Conservation (phyloP, 2,113 vertebrate species). For the Mormyrus lacerda region DNA sequence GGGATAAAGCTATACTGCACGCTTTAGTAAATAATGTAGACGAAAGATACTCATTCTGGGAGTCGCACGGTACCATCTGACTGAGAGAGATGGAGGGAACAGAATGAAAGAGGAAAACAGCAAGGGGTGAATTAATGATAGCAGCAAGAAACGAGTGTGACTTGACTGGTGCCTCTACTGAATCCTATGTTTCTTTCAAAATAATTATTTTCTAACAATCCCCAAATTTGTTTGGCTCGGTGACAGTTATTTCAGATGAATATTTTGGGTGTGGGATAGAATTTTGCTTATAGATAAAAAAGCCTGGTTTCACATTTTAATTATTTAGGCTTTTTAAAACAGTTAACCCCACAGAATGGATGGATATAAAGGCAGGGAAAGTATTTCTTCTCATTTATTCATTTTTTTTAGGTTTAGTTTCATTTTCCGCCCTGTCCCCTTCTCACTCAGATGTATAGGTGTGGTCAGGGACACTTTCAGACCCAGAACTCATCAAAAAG, state of each 20-base stretch:
- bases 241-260: slow-evolving; percentile 30
- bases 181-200: slow-evolving; percentile 53
- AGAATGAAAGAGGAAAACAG: slow-evolving; percentile 41
- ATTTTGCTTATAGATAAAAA: slow-evolving; percentile 38
- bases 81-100: slow-evolving; percentile 41
- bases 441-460: not conserved
- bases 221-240: slow-evolving; percentile 31
- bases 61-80: slow-evolving; percentile 58
- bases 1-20: slow-evolving; percentile 50
- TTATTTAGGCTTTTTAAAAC: slow-evolving; percentile 29
- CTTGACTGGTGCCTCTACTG: slow-evolving; percentile 52
- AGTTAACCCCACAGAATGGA: not conserved
- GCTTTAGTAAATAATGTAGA: slow-evolving; percentile 55
- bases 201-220: slow-evolving; percentile 46
- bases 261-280: slow-evolving; percentile 27
- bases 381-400: slow-evolving; percentile 13
- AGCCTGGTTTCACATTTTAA: slow-evolving; percentile 30
- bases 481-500: slow-evolving; percentile 24
- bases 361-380: slow-evolving; percentile 19
- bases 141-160: slow-evolving; percentile 57
- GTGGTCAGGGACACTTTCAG: slow-evolving; percentile 9
- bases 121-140: slow-evolving; percentile 55
- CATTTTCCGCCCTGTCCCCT: not conserved
- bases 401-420: not conserved
- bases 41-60: slow-evolving; percentile 52